Evolutionary conservation across 2,113 vertebrate genomes (phyloP).

Genomic region (Nymphicus hollandicus): DNA sequence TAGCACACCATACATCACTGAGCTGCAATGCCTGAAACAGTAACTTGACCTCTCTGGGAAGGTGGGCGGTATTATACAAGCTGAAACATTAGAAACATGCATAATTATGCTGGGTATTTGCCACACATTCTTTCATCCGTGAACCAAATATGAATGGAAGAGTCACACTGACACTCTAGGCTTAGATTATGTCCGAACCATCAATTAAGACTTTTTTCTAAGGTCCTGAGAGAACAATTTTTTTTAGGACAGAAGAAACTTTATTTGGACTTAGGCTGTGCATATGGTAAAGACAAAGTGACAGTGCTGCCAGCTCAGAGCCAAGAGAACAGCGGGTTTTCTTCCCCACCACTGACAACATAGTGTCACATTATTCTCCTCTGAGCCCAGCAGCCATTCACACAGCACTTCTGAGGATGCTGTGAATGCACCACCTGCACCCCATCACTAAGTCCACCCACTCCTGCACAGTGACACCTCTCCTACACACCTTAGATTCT

Average conservation of each 20-base stretch:
- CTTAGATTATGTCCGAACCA: neutral
- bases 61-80: constrained; percentile 61
- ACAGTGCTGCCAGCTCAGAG: neutral
- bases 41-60: constrained; percentile 69
- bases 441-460: fast-evolving
- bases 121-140: constrained; percentile 40
- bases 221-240: neutral
- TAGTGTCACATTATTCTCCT: neutral
- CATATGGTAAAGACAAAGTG: neutral
- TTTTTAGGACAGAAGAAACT: neutral
- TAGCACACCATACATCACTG: neutral
- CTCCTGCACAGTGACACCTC: neutral
- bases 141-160: constrained; percentile 48
- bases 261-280: neutral
- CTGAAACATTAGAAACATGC: constrained; percentile 66
- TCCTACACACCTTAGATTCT: neutral
- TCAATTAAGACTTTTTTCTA: neutral
- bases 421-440: neutral
- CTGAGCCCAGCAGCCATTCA: neutral
- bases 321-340: neutral
- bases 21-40: constrained; percentile 41
- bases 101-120: constrained; percentile 58
- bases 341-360: neutral
- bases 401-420: neutral
- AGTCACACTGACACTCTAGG: constrained; percentile 34